Evolutionary conservation across 2,888 invertebrate genomes (phyloP), one percentile per base, ranked within the genome.

Genomic region (Hyalella azteca): DNA sequence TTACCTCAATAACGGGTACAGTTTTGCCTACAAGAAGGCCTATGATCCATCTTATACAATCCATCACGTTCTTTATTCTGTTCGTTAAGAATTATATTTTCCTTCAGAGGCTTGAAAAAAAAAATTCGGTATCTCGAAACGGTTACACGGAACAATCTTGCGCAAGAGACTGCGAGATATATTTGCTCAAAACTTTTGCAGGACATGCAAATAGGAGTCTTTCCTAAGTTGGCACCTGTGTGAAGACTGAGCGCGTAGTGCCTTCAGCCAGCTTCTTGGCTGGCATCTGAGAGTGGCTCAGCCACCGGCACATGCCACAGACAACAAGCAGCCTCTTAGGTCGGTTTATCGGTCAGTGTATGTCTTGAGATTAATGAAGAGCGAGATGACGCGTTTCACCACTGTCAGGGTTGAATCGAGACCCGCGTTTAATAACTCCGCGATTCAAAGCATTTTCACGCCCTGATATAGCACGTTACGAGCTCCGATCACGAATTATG

Each of bases 1-100:
- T 66, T n/a, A 66, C 66, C 66, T 66, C 36, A 15, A 66, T 36
- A 66, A 66, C 66, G 15, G 66, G 66, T n/a, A 66, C 66, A n/a
- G 29, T 29, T 66, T 66, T 66, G 36, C 66, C 66, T 11, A 66
- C 19, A 19, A 66, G 19, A 5, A 66, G 1, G 32, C 66, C 66
- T 36, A 66, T 66, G 19, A 66, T 15, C 66, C 66, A 66, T 66
- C 66, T 66, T 32, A 66, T 66, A 19, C 66, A 66, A 32, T 66
- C 66, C 66, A 66, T 66, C 1, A 54, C 22, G 54, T 7, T 26
- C 7, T 54, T 54, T 19, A 5, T 19, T 11, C 0, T 22, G 29
- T 5, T 4, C 9, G 5, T 22, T 54, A 11, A 26, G 11, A 7
- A 22, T 7, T 54, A 54, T 26, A 54, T 19, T 26, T 54, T 22